phyloP scores from a whole-genome alignment of 2,113 vertebrate genomes.

The Phylloscopus trochilus region DNA sequence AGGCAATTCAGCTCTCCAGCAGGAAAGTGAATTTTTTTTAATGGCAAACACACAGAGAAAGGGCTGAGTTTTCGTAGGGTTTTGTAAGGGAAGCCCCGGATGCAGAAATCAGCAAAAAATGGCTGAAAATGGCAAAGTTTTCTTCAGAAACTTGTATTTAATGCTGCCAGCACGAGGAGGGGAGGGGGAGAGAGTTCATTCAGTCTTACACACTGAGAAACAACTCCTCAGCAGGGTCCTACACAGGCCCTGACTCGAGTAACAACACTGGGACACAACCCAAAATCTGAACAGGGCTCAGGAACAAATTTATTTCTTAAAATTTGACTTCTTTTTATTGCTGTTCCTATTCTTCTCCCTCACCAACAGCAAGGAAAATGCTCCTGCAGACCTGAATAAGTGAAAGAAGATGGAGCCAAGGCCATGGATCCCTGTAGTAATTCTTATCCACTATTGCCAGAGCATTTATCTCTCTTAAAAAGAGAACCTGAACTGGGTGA shows the following conservation, averaged over 20 bases:
- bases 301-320: background rate
- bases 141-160: background rate
- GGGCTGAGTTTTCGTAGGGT: too few relatives aligned
- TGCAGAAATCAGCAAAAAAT: background rate
- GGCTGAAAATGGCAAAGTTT: background rate
- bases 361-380: background rate
- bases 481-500: background rate
- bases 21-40: background rate
- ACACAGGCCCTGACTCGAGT: background rate
- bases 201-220: background rate
- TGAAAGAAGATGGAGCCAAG: background rate
- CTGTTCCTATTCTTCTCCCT: background rate
- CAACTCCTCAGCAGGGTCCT: background rate
- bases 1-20: background rate
- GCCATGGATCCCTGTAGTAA: background rate
- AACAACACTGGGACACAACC: background rate
- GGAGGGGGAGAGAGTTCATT: background rate
- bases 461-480: background rate
- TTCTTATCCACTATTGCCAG: rapidly evolving
- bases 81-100: background rate
- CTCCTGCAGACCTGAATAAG: background rate
- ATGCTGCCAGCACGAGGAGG: background rate
- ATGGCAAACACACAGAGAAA: background rate
- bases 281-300: background rate
- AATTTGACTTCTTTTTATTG: background rate